A percentile compares a stretch with the other conserved stretches of the same genome.
Evolutionary conservation across 2,888 invertebrate genomes (phyloP).

Genomic region (Fragum fragum): DNA sequence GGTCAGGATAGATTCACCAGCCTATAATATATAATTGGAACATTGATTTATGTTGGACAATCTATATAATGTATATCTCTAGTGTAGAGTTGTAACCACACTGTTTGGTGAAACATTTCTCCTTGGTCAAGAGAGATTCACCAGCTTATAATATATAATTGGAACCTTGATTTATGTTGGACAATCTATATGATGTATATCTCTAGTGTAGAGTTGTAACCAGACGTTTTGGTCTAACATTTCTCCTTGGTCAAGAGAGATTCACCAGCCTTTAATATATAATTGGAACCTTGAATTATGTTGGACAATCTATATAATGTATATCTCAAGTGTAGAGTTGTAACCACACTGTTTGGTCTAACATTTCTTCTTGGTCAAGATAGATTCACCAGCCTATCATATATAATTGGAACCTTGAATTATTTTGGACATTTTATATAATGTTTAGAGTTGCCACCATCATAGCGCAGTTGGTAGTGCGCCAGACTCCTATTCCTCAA

Average conservation of each 20-base stretch:
- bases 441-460: too few species aligned
- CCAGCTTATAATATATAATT: conserved; percentile 60
- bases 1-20: conserved; percentile 66
- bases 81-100: conserved; percentile 67
- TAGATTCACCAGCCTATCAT: conserved; percentile 65
- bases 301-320: too few species aligned
- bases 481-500: too few species aligned
- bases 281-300: too few species aligned
- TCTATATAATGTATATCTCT: conserved; percentile 62
- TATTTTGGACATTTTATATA: too few species aligned
- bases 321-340: conserved; percentile 57
- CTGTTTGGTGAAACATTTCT: conserved; percentile 71
- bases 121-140: conserved; percentile 60
- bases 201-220: conserved; percentile 55
- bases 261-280: conserved; percentile 64
- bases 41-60: too few species aligned
- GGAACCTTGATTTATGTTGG: too few species aligned
- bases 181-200: conserved; percentile 65
- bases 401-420: too few species aligned
- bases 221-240: conserved; percentile 74
- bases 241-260: conserved; percentile 60
- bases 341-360: conserved; percentile 72
- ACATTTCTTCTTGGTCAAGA: conserved; percentile 68
- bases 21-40: conserved; percentile 52
- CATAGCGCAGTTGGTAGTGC: too few species aligned